Evolutionary conservation across 2,888 invertebrate species (phyloP), one percentile per base, ranked within the genome.

Genomic region (Alcis repandata): DNA sequence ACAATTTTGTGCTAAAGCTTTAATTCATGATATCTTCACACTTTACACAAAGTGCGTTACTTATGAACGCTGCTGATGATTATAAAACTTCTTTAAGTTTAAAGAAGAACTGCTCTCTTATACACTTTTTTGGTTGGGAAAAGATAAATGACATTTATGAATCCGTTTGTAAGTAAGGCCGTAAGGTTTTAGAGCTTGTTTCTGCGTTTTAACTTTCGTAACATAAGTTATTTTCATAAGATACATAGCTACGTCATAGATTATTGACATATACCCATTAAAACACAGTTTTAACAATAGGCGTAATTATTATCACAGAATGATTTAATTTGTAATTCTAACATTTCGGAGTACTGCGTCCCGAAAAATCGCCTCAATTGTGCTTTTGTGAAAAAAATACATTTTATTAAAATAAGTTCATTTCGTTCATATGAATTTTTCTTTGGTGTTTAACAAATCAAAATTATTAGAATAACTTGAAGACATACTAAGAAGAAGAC

Each of bases 251-350:
- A 10, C 8, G 20, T 20, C 3, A 27, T 48, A 48, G 15, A 27
- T 49, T 51, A 36, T 38, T 51, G n/a, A 36, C 20, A 51, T 38
- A 51, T 51, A 38, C 40, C 48, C 19, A 41, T 17, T 49, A 51
- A 17, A 51, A 33, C 53, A 60, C 52, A 53, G 10, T 51, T 38
- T 46, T 40, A 48, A n/a, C 32, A 49, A 56, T 59, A 64, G 64
- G 54, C 63, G 53, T 59, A 63, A 53, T 32, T 58, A 58, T 38
- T 63, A 63, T 63, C 63, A 63, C 63, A 63, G 63, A 41, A 63
- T 53, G 15, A 51, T 62, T 62, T 51, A 32, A 51, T 49, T 51
- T 20, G 20, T 56, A 48, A 40, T 38, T 36, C n/a, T 9, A 41
- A 48, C 27, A 46, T 57, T 49, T 48, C 46, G 27, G 49, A 33